phyloP scores from a whole-genome alignment of 2,113 vertebrate species.

The Brienomyrus longianalis region DNA sequence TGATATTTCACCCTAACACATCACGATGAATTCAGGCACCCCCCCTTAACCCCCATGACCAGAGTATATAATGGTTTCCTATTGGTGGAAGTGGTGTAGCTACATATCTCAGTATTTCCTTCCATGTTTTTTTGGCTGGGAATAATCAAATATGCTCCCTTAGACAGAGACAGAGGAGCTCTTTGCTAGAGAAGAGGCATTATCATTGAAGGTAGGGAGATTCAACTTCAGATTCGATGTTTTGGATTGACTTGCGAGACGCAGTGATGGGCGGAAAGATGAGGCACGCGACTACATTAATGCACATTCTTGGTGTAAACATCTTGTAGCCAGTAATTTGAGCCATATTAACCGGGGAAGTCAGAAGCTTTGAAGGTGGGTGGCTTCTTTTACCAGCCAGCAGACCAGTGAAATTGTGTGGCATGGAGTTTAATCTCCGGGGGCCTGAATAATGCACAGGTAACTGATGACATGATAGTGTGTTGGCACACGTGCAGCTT shows the following conservation, averaged over 20 bases:
- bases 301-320: neutral
- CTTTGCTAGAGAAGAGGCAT: neutral
- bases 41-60: neutral
- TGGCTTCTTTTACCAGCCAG: neutral
- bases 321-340: neutral
- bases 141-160: neutral
- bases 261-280: neutral
- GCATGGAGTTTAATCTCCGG: neutral
- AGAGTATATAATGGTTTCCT: neutral
- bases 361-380: neutral
- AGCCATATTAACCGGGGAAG: neutral
- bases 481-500: neutral
- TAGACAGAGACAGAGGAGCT: neutral
- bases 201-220: neutral
- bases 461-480: neutral
- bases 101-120: neutral
- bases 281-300: neutral
- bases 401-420: neutral
- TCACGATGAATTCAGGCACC: neutral
- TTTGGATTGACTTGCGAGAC: neutral
- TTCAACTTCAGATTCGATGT: neutral
- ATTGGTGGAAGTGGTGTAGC: conserved; percentile 6
- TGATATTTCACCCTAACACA: neutral
- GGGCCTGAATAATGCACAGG: neutral
- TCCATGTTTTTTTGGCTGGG: neutral